These are phyloP conservation scores for Vulpes ferrilata DNA, from an alignment of 2,113 vertebrate genomes.

Conservation along the genomic window DNA sequence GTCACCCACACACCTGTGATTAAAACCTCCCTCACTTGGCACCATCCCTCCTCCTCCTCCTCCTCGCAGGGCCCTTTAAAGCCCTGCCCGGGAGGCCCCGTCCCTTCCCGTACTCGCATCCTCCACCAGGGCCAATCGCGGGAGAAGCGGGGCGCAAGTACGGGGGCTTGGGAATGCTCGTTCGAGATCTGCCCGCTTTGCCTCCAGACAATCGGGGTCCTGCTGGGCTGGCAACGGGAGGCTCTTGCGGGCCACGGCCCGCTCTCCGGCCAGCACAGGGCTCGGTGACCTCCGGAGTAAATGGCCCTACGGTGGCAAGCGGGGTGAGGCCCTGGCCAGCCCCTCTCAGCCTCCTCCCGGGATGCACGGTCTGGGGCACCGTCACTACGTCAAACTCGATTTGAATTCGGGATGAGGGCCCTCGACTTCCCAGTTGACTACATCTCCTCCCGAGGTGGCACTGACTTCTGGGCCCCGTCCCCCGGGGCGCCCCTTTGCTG, in stretches of 20 bases:
- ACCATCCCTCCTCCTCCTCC: not conserved
- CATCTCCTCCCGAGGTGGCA: not conserved
- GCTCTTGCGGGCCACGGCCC: not conserved
- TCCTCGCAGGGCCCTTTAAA: constrained; percentile 42
- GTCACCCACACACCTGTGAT: constrained; percentile 91
- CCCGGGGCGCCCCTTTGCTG: not conserved
- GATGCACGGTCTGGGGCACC: not conserved
- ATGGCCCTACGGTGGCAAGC: constrained; percentile 60
- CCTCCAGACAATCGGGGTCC: constrained; percentile 16
- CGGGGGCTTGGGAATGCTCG: not conserved
- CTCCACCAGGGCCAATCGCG: not conserved
- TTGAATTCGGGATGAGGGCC: not conserved
- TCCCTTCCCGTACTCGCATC: not conserved
- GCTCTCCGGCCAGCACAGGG: constrained; percentile 14
- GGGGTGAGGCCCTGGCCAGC: not conserved
- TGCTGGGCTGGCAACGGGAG: constrained; percentile 52
- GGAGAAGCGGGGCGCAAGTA: constrained; percentile 22
- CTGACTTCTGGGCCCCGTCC: not conserved
- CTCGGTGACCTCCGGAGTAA: constrained; percentile 63
- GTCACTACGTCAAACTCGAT: not conserved
- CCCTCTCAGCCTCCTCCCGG: not conserved
- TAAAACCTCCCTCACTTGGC: constrained; percentile 78
- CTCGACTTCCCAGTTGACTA: not conserved
- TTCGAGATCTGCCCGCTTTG: constrained; percentile 27
- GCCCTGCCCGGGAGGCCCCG: constrained; percentile 49